These are phyloP conservation scores for Thunnus maccoyii DNA, from an alignment of 2,113 vertebrate genomes.

Conservation along the genomic window DNA sequence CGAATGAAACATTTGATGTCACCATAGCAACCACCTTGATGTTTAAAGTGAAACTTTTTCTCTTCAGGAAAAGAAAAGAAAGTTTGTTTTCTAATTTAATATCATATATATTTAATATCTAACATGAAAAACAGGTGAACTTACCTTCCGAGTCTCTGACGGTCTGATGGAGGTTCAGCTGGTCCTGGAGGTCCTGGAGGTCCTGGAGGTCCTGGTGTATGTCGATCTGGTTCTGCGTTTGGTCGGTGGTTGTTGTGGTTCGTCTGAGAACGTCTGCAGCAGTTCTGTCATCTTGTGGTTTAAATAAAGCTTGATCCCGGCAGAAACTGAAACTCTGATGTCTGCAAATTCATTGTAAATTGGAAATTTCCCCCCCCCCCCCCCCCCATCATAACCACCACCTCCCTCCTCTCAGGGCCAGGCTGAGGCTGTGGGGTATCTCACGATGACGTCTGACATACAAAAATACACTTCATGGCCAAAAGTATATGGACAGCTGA, in stretches of 20 bases:
- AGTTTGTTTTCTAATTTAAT: no score
- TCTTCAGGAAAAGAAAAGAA: no score
- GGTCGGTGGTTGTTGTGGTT: conserved; percentile 17
- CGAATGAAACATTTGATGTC: no score
- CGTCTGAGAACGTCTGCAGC: conserved; percentile 7
- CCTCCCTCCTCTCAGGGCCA: neutral
- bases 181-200: neutral
- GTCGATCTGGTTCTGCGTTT: neutral
- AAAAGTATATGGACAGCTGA: no score
- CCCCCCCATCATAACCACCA: neutral
- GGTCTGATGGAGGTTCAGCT: neutral
- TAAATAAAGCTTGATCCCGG: conserved; percentile 54
- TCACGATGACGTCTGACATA: no score
- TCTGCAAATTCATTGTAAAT: conserved; percentile 13
- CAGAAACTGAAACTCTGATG: conserved; percentile 60
- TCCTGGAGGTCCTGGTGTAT: conserved; percentile 3
- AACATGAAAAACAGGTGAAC: neutral
- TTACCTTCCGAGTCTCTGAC: neutral
- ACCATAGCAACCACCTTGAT: no score
- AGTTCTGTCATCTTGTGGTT: conserved; percentile 21
- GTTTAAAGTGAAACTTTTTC: no score
- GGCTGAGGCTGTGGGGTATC: no score
- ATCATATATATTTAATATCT: no score
- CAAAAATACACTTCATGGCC: no score
- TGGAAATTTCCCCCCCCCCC: conserved; percentile 35